These are phyloP conservation scores for Zoroaster sp. DNA, from an alignment of 53 echinoderm and acorn worm genomes.

Conservation along the genomic window DNA sequence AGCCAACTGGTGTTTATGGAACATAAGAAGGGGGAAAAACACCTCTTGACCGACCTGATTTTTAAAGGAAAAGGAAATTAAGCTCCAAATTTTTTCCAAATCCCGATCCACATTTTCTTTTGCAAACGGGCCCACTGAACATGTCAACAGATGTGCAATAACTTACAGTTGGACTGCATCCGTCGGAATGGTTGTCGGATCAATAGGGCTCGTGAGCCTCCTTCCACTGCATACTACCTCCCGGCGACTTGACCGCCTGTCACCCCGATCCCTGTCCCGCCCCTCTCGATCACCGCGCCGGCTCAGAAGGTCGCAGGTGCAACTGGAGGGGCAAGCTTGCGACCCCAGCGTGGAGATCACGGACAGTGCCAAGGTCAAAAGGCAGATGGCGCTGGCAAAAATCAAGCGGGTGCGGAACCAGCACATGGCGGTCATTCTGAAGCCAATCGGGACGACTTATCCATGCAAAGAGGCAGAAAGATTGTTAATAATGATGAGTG, in stretches of 20 bases:
- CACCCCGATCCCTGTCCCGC: background rate
- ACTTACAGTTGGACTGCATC: slow-evolving; percentile 72
- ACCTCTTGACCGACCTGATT: too few species aligned
- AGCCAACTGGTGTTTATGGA: too few species aligned
- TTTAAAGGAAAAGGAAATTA: too few species aligned
- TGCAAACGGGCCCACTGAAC: too few species aligned
- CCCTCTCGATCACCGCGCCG: slow-evolving; percentile 11
- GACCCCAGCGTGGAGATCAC: slow-evolving; percentile 8
- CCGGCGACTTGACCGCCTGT: slow-evolving; percentile 25
- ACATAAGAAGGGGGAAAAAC: too few species aligned
- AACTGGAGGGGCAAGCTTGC: slow-evolving; percentile 37
- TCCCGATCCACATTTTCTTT: too few species aligned
- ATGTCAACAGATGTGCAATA: too few species aligned
- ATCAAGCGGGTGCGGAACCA: background rate
- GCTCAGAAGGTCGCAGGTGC: slow-evolving; percentile 25
- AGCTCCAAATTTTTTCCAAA: too few species aligned
- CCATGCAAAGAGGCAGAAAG: background rate
- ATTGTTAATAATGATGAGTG: background rate
- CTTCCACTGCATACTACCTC: slow-evolving; percentile 57
- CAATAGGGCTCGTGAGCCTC: slow-evolving; percentile 51
- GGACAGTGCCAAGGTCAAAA: slow-evolving; percentile 8
- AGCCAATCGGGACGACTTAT: background rate
- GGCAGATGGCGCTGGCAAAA: background rate
- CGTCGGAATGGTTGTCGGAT: slow-evolving; percentile 20
- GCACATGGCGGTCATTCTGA: background rate